These are phyloP conservation scores for Tolypeutes matacus DNA, from an alignment of 2,797 vertebrate genomes.

Conservation along the genomic window DNA sequence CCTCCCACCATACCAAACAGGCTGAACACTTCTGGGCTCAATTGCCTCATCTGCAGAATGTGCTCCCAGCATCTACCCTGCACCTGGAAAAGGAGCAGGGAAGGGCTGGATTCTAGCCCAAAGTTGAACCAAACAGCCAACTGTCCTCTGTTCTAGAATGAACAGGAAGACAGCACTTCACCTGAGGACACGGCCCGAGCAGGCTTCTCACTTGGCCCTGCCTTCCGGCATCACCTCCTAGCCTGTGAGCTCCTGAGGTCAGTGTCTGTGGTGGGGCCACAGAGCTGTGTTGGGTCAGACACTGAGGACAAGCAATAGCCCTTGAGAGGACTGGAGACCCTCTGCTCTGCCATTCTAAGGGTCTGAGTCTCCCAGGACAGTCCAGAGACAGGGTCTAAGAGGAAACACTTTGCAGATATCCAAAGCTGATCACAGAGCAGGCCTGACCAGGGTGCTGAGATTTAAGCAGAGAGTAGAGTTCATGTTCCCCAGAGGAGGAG, in stretches of 20 bases:
- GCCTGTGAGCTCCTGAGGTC: background rate
- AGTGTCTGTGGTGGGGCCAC: background rate
- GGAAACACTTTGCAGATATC: background rate
- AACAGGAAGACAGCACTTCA: background rate
- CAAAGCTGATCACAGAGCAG: rapidly evolving
- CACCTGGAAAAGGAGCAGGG: background rate
- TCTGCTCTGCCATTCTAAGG: background rate
- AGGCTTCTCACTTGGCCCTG: background rate
- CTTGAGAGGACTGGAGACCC: background rate
- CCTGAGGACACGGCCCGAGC: background rate
- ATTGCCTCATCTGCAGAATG: background rate
- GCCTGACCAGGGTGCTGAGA: rapidly evolving
- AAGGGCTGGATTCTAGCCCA: background rate
- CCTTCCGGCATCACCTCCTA: background rate
- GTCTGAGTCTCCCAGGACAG: background rate
- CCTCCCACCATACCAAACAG: background rate
- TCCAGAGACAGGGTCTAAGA: background rate
- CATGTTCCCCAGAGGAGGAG: background rate
- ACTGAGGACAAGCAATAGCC: background rate
- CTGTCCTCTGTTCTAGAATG: background rate
- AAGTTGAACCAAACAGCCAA: background rate
- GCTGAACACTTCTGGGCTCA: background rate
- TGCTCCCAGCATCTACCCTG: background rate
- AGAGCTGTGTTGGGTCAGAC: background rate
- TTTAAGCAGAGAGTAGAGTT: background rate